These are phyloP conservation scores for Kuschelorhynchus macadamiae DNA, from an alignment of 2,888 invertebrate genomes.

Conservation along the genomic window DNA sequence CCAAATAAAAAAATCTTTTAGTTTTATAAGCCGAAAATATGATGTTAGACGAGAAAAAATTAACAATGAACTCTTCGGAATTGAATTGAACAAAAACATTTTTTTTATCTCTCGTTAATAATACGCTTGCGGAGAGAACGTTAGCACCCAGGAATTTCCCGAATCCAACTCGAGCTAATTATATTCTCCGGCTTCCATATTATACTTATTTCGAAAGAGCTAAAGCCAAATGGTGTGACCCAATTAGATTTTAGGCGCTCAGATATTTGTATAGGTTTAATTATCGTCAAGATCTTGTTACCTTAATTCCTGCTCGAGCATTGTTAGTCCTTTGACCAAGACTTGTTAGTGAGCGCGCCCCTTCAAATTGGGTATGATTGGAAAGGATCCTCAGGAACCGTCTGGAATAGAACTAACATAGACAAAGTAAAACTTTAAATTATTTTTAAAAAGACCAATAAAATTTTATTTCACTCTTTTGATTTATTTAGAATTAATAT, in stretches of 20 bases:
- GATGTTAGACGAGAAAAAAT: no score
- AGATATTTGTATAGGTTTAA: constrained; percentile 45
- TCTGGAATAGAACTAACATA: background rate
- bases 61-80: no score
- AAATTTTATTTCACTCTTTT: no score
- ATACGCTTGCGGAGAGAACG: no score
- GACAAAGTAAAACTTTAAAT: no score
- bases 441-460: no score
- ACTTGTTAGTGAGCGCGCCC: constrained; percentile 29
- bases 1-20: no score
- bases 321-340: constrained; percentile 36
- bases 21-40: no score
- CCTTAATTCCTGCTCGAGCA: constrained; percentile 30
- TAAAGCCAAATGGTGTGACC: constrained; percentile 11
- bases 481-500: no score
- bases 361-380: constrained; percentile 26
- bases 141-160: no score
- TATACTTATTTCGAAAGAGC: constrained; percentile 14
- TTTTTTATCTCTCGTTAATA: no score
- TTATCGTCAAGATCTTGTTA: constrained; percentile 36
- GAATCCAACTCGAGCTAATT: background rate
- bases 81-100: no score
- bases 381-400: constrained; percentile 11
- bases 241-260: constrained; percentile 35
- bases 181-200: background rate